phyloP scores from a whole-genome alignment of 2,797 vertebrate species.

The Tokudaia muenninki region DNA sequence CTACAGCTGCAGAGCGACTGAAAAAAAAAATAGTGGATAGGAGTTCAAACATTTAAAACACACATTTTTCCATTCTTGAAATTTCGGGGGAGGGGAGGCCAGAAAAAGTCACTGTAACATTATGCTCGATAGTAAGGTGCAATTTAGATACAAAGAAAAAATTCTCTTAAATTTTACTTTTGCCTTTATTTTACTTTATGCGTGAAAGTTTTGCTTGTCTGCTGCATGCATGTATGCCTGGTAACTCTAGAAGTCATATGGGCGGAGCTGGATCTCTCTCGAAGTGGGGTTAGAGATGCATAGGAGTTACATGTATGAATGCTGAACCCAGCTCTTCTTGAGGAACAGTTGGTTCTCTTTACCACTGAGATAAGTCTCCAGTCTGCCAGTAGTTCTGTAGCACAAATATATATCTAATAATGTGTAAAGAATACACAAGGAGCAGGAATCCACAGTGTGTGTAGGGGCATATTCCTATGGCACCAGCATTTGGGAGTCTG shows the following conservation, averaged over 20 bases:
- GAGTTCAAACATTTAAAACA: background rate
- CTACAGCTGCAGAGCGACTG: background rate
- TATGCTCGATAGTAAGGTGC: too few relatives aligned
- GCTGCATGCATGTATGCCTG: background rate
- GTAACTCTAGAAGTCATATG: background rate
- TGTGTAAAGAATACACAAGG: background rate
- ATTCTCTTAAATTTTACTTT: background rate
- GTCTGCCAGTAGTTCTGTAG: background rate
- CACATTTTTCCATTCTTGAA: background rate
- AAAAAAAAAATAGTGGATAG: background rate
- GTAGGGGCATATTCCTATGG: background rate
- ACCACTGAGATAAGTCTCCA: too few relatives aligned
- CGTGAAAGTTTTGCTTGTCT: accelerated
- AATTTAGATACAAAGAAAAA: background rate
- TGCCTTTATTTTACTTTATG: background rate
- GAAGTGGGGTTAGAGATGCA: background rate
- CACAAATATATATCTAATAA: background rate
- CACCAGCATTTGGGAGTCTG: background rate
- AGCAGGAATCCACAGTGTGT: background rate
- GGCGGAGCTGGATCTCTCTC: background rate
- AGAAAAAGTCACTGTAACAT: too few relatives aligned
- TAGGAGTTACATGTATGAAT: background rate
- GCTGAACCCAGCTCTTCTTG: background rate
- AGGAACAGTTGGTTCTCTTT: background rate
- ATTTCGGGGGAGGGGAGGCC: background rate